Evolutionary conservation across 1,140 invertebrate genomes (phyloP), one percentile per base, ranked within the genome.

Genomic region (Linepithema humile): DNA sequence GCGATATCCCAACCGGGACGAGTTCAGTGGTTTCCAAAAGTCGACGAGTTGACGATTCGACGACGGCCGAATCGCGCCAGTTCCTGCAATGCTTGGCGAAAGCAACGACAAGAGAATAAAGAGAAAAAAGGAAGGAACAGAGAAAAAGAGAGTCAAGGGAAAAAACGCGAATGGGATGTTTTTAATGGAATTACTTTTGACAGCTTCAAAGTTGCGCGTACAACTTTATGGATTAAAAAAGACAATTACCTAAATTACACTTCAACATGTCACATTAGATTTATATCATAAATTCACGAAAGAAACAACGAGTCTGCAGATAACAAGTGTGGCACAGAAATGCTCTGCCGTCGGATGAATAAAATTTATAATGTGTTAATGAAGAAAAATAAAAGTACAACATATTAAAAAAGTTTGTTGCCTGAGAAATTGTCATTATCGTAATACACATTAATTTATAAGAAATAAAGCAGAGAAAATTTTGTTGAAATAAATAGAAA

Each of bases 21-120:
- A 77, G 83, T 88, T 88, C 87, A 85, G 77, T 85, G 86, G 83
- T 88, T 85, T 88, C 77, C 83, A 88, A 85, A 82, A 88, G 86
- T 85, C 87, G 87, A 85, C 74, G 70, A 83, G 83, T 80, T 53
- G 82, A 87, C 60, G 69, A 83, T 83, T 74, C 73, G 82, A 84
- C 85, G 48, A 75, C 60, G 45, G 35, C 60, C 50, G 43, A 82
- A 87, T 75, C 60, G 82, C 82, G 67, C 26, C 70, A 50, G 65
- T 83, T 86, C 73, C 48, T 48, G 59, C 55, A 67, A 55, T 84
- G 60, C 67, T 43, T 80, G 75, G 82, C 65, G 40, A 69, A 40
- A 73, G 40, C 78, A 53, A 29, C 26, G 23, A 2, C 32, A 32
- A 67, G 12, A 23, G 72, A 32, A 6, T 32, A 6, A 60, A 7